Conservation (phyloP, 2,113 vertebrate species). For the Amphiprion ocellaris region DNA sequence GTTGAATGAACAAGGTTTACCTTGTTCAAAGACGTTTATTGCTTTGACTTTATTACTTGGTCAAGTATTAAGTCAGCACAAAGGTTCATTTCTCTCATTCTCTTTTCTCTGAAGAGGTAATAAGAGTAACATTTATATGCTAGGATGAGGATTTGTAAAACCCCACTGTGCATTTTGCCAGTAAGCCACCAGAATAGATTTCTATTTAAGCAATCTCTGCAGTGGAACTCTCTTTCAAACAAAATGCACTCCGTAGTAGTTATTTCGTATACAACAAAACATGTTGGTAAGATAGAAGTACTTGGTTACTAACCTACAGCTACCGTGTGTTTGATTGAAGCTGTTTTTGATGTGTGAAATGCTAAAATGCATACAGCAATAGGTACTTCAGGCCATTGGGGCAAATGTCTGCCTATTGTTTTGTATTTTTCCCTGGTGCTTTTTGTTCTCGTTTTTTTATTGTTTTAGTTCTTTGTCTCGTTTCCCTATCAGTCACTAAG, state of each 20-base stretch:
- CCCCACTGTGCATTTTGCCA: not conserved
- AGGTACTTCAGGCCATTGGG: no score
- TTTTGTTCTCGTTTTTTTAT: not conserved
- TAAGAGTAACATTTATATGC: not conserved
- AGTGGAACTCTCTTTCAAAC: no score
- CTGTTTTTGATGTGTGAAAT: no score
- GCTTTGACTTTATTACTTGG: not conserved
- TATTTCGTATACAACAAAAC: no score
- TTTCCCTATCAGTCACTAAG: not conserved
- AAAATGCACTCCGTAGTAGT: no score
- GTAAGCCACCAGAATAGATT: not conserved
- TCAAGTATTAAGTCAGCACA: not conserved
- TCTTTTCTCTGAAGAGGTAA: not conserved
- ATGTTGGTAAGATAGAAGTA: no score
- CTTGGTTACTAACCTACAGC: no score
- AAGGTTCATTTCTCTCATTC: not conserved
- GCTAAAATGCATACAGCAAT: no score
- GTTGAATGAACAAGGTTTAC: constrained; percentile 14
- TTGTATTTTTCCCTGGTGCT: not conserved
- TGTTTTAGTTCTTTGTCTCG: not conserved
- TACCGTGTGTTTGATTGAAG: no score
- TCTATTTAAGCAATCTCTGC: no score
- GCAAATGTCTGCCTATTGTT: not conserved
- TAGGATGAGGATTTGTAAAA: not conserved
- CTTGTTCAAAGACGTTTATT: not conserved